Percentiles rank a stretch among this genome's conserved stretches.
phyloP scores from a whole-genome alignment of 2,888 invertebrate genomes.

The Pheosia tremula region DNA sequence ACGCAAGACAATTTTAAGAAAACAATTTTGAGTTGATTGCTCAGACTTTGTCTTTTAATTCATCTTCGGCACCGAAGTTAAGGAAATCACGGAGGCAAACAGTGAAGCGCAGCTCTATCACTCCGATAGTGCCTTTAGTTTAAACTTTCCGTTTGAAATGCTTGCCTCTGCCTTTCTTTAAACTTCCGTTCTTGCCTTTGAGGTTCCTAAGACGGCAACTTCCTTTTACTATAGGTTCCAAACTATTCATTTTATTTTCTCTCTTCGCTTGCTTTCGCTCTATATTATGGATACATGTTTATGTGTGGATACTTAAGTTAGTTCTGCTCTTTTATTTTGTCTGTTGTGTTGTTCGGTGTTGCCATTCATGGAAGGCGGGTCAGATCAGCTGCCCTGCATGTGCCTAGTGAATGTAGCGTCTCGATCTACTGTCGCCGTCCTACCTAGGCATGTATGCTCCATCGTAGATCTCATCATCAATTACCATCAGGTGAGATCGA shows the following conservation, averaged over 20 bases:
- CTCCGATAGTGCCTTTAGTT: slow-evolving; percentile 54
- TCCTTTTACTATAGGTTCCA: slow-evolving; percentile 56
- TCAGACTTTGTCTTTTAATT: neutral
- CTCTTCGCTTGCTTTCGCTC: slow-evolving; percentile 37
- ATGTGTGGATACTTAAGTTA: slow-evolving; percentile 4
- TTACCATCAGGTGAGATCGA: no score
- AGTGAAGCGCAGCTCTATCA: slow-evolving; percentile 56
- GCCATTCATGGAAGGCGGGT: no score
- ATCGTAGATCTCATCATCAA: no score
- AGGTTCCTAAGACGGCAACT: slow-evolving; percentile 70
- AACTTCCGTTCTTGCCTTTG: slow-evolving; percentile 70
- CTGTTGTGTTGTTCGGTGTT: neutral
- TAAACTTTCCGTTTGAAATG: slow-evolving; percentile 69
- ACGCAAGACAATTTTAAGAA: no score
- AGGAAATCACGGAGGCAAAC: slow-evolving; percentile 58
- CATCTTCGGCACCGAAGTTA: slow-evolving; percentile 25
- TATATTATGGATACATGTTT: slow-evolving; percentile 36
- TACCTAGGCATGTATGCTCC: no score
- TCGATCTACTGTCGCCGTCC: no score
- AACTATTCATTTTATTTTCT: slow-evolving; percentile 57
- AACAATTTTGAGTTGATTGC: neutral
- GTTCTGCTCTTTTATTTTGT: slow-evolving; percentile 10
- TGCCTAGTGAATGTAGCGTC: no score
- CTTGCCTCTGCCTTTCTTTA: slow-evolving; percentile 67
- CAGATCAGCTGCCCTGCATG: no score